Evolutionary conservation across 2,888 invertebrate genomes (phyloP), one percentile per base, ranked within the genome.

Genomic region (Hypsopygia costalis): DNA sequence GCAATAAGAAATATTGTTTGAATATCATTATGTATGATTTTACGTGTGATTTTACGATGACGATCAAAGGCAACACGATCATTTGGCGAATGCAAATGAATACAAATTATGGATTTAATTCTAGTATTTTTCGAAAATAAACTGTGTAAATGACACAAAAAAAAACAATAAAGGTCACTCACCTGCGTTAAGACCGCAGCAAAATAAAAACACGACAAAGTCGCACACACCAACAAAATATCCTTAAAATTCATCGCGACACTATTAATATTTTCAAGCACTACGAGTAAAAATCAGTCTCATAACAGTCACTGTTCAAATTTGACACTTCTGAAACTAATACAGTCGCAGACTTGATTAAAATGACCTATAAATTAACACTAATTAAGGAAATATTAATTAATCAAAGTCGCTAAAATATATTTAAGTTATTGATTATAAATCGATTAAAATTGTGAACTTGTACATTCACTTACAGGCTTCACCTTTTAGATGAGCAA

Each of bases 211-310:
- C 63, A 63, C 30, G 62, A 45, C 41, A 74, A 49, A 38, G 62
- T 52, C 42, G 61, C 69, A 62, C 69, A 69, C 67, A 72, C 56
- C 46, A 62, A 56, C 49, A 71, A 60, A 49, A 66, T 57, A 50
- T 59, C 59, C 59, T 60, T 39, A 39, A 11, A 39, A 39, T 27
- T 25, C 39, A 39, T 39, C 22, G 33, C 25, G 27, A 39, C 33
- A 39, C 33, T 39, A 12, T 33, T 32, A n/a, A n/a, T n/a, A 33
- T 25, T 12, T 25, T 39, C 9, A 20, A 7, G 25, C 33, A 39
- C 33, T 16, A 39, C 16, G 22, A n/a, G n/a, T n/a, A n/a, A 32
- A 6, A 28, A 22, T 31, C 31, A 31, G 4, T 37, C 11, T 32
- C 25, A 25, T 25, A 33, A n/a, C n/a, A 12, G 12, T 38, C 38